Base-by-base conservation (phyloP, 2,113 vertebrate species). In the Rhea pennata region DNA sequence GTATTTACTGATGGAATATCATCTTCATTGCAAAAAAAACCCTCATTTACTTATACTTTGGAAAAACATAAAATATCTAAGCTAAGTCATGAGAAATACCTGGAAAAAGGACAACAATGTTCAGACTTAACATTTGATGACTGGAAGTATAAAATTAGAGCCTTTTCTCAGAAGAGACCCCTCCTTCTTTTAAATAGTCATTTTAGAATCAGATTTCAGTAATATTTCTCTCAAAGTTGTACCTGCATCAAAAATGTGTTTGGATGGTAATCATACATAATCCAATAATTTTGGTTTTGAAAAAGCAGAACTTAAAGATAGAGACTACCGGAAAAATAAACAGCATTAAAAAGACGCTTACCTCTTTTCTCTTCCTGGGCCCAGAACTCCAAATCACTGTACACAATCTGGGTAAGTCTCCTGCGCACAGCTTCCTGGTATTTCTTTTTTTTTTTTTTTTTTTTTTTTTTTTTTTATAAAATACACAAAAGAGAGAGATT, bases 371-470 rank as follows among this genome's bases (percentile, higher is more conserved):
- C 91, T 84, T 97, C 92, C 86, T 80, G 97, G 19, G 95, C 94
- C 98, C 98, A 98, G 82, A 98, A 76, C 48, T 96, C 97, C 29
- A 93, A 97, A 88, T 99, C 99, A 17, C 98, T 97, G 78, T 99
- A 99, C 10, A 96, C 93, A 39, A 99, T 98, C 70, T 96, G 98
- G 48, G 97, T 97, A 64, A 99, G 98, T 31, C 99, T 98, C 79
- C 98, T 98, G 70, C 99, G 98, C 91, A 99, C 98, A 29, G 93
- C 98, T 58, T 99, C 99, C 92, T 99, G 98, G 86, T 99, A 98
- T 95, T 82, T 99, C 99, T 99, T 65, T 36, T 36, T 36, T 36
- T 36, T 36, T 36, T 36, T 36, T 36, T 36, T 36, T 36, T 36
- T 61, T 95, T 70, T 77, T 36, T 36, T 36, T 36, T 36, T 36